These are phyloP conservation scores for Philopedon plagiatum DNA, from an alignment of 2,888 invertebrate species.

Conservation along the genomic window DNA sequence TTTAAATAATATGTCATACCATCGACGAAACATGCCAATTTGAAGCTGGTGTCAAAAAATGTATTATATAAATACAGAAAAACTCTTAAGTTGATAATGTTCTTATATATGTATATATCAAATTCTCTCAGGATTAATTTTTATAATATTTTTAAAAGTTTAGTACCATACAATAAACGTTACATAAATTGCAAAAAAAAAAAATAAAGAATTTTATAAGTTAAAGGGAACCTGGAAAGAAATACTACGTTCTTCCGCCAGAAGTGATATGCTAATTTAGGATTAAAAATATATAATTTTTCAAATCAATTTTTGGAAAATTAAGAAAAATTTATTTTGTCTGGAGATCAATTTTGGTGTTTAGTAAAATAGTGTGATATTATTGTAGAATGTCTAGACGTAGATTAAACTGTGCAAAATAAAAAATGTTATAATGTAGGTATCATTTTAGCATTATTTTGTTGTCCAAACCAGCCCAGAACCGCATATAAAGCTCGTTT, in stretches of 20 bases:
- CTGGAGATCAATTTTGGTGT: not conserved
- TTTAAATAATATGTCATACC: constrained; percentile 3
- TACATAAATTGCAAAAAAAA: constrained; percentile 29
- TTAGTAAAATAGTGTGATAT: not conserved
- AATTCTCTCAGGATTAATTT: constrained; percentile 8
- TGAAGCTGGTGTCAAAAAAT: constrained; percentile 19
- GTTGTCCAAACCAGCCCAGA: no score
- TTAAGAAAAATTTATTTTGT: not conserved
- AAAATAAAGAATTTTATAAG: constrained; percentile 11
- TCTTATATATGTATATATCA: no score
- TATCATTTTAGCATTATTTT: no score
- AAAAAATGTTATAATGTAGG: constrained; percentile 3
- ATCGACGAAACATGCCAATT: constrained; percentile 30
- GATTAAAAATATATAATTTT: constrained; percentile 12
- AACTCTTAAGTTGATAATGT: not conserved
- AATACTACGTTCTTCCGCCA: constrained; percentile 41
- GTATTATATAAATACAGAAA: not conserved
- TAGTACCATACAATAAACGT: not conserved
- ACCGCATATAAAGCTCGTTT: no score
- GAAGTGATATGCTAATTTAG: constrained; percentile 39
- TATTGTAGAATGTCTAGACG: not conserved
- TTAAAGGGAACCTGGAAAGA: constrained; percentile 15
- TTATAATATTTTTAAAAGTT: constrained; percentile 5
- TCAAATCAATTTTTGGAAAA: not conserved
- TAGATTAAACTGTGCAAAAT: constrained; percentile 18